Evolutionary conservation across 2,113 vertebrate species (phyloP), one percentile per base, ranked within the genome.

Genomic region (Anarhynchus alexandrinus): DNA sequence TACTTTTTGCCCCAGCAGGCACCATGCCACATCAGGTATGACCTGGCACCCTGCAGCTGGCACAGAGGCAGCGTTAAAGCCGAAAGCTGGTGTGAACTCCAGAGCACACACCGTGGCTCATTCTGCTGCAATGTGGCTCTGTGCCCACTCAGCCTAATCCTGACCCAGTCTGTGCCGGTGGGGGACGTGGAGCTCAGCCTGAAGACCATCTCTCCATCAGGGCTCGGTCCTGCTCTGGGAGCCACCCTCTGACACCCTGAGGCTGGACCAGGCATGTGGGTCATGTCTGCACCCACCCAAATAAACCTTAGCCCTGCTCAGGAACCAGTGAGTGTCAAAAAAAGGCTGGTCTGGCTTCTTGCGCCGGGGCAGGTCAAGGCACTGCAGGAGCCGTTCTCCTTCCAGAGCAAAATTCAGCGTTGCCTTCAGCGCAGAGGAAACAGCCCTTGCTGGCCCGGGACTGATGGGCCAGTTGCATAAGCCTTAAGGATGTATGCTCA

Each of bases 11-110:
- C 62, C 29, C 36, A 57, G 51, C n/a, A 74, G 61, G 17, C 19
- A 5, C 42, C 4, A 1, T 71, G 57, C 45, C 36, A 57, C 36
- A 19, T 49, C 74, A 59, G 54, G 65, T 49, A 18, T 58, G 64
- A 43, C 54, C 69, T 43, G 73, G 59, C 67, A 19, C 64, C 49
- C 71, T 21, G 59, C 42, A 77, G 79, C 52, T 67, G 67, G 45
- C 57, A 36, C 6, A 12, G 27, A 82, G 43, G 38, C 0, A 1
- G 11, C 0, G 0, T 59, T 58, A 34, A 55, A 74, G 15, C 57
- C 5, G 3, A 36, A 66, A 74, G 45, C 36, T 81, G 69, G 18
- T 14, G 8, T 0, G 0, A 71, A 30, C 40, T 51, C 49, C 49
- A 51, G 22, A 51, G 49, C 49, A 51, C 49, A 49, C 21, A 11